These are phyloP conservation scores for Alca torda DNA, from an alignment of 2,797 vertebrate species.

Conservation along the genomic window DNA sequence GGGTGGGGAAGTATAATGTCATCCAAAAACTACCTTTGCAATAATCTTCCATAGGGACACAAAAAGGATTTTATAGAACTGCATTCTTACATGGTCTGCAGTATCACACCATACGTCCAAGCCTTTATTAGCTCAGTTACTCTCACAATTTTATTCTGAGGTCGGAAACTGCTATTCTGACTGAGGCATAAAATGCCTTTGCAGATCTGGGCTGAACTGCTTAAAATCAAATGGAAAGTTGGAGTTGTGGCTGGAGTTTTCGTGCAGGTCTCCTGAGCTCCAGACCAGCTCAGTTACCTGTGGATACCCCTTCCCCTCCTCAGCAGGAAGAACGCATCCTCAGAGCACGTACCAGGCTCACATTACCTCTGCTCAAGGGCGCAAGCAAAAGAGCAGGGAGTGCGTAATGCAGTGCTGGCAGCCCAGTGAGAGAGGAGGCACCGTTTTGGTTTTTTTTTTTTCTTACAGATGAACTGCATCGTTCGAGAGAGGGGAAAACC, in stretches of 20 bases:
- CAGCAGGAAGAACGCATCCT: not conserved
- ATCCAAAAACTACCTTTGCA: not conserved
- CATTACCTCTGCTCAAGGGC: not conserved
- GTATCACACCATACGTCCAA: not conserved
- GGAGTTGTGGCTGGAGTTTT: not conserved
- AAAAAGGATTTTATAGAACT: not conserved
- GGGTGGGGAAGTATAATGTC: fast-evolving
- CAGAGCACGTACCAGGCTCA: not conserved
- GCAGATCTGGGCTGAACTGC: not conserved
- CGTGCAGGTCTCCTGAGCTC: not conserved
- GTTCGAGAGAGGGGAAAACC: not conserved
- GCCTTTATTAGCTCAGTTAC: not conserved
- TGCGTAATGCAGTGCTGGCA: not conserved
- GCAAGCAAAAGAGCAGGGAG: not conserved
- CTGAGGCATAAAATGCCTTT: not conserved
- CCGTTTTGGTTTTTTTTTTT: not conserved
- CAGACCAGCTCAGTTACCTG: not conserved
- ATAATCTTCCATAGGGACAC: not conserved
- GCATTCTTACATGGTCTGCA: not conserved
- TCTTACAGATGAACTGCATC: not conserved
- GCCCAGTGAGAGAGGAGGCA: not conserved
- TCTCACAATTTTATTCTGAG: not conserved
- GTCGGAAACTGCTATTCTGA: not conserved
- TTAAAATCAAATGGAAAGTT: not conserved
- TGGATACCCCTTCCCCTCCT: not conserved